These are phyloP conservation scores for Thamnophis sirtalis DNA, from an alignment of 2,113 vertebrate genomes.

Conservation along the genomic window DNA sequence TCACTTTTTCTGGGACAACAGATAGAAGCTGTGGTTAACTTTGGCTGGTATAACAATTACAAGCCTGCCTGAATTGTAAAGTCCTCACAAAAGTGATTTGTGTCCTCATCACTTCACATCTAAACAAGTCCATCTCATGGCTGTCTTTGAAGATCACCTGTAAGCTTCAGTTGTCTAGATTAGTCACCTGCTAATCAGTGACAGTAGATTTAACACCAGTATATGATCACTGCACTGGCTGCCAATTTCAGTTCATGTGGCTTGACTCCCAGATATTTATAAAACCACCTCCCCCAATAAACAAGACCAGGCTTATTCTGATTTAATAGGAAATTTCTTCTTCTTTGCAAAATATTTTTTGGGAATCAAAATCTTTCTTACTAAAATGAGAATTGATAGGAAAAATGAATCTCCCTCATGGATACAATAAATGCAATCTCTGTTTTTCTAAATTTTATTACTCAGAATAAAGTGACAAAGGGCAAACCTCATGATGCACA, in stretches of 20 bases:
- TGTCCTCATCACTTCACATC: neutral
- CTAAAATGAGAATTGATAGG: neutral
- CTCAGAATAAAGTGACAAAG: neutral
- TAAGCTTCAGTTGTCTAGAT: neutral
- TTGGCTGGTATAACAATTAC: neutral
- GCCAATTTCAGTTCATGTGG: neutral
- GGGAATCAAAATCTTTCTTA: neutral
- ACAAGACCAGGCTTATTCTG: neutral
- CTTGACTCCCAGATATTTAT: neutral
- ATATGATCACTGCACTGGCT: neutral
- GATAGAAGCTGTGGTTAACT: neutral
- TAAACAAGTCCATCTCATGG: neutral
- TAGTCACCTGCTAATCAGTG: neutral
- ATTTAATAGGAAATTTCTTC: neutral
- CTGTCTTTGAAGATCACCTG: neutral
- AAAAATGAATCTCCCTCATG: neutral
- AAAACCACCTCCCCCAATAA: neutral
- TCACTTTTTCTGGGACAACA: neutral
- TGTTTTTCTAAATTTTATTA: neutral
- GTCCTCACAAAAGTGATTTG: neutral
- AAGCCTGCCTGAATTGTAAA: neutral
- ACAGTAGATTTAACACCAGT: neutral
- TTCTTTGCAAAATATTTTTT: neutral
- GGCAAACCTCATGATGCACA: neutral
- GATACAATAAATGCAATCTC: neutral